phyloP scores from a whole-genome alignment of 2,888 invertebrate genomes.

The Scaptodrosophila latifasciaeformis region DNA sequence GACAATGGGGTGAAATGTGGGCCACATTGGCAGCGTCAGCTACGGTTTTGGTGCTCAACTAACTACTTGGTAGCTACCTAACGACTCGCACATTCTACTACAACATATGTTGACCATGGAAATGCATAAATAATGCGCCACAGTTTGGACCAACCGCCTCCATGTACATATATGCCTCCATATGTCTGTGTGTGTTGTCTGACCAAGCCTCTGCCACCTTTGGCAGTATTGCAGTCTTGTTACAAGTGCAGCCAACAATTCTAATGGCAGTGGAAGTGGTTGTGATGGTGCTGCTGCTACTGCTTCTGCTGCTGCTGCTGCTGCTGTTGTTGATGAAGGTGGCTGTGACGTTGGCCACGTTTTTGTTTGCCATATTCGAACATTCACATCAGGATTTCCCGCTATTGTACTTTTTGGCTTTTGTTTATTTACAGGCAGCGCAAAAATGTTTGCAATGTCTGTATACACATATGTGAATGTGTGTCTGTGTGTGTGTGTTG shows the following conservation, averaged over 20 bases:
- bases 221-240: slow-evolving; percentile 22
- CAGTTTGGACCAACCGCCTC: slow-evolving; percentile 46
- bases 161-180: slow-evolving; percentile 42
- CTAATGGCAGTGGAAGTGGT: slow-evolving; percentile 18
- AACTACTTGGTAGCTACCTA: slow-evolving; percentile 60
- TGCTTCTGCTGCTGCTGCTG: slow-evolving; percentile 1
- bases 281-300: slow-evolving; percentile 19
- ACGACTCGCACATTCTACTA: slow-evolving; percentile 40
- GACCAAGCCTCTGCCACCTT: background rate
- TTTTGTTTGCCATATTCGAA: slow-evolving; percentile 67
- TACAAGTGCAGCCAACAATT: too few relatives aligned
- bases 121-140: slow-evolving; percentile 65
- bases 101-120: slow-evolving; percentile 66
- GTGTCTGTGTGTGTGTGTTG: slow-evolving; percentile 9
- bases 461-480: slow-evolving; percentile 5
- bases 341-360: slow-evolving; percentile 4
- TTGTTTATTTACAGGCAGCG: slow-evolving; percentile 67
- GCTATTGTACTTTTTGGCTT: slow-evolving; percentile 67
- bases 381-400: slow-evolving; percentile 67
- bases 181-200: background rate
- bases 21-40: background rate
- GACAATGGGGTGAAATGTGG: too few relatives aligned
- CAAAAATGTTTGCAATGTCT: slow-evolving; percentile 62
- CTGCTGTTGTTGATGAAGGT: slow-evolving; percentile 2
- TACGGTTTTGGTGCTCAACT: slow-evolving; percentile 39